Conservation (phyloP, 2,888 invertebrate species). For the Bellardia bayeri region DNA sequence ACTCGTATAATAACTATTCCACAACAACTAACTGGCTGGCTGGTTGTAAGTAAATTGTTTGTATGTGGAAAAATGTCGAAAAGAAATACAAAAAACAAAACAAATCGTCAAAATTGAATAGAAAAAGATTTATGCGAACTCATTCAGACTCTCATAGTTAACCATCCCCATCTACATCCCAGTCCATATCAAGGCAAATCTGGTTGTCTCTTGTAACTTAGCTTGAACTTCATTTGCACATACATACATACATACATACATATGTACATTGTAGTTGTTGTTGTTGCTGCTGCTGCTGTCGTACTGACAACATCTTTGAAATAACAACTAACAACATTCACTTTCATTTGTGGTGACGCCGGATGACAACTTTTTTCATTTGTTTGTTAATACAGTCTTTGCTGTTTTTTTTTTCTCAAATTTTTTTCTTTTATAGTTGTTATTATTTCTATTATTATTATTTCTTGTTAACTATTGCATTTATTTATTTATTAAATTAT, state of each 20-base stretch:
- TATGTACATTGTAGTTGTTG: slow-evolving; percentile 4
- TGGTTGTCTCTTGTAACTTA: slow-evolving; percentile 45
- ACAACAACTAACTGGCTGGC: slow-evolving; percentile 23
- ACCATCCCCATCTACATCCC: slow-evolving; percentile 36
- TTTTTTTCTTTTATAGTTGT: slow-evolving; percentile 15
- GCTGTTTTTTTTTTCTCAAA: slow-evolving; percentile 16
- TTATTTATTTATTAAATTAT: slow-evolving; percentile 28
- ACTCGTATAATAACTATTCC: slow-evolving; percentile 40
- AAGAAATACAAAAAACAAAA: neutral
- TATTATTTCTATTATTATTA: slow-evolving; percentile 12
- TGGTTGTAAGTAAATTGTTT: slow-evolving; percentile 30
- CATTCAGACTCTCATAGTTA: slow-evolving; percentile 39
- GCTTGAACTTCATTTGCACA: slow-evolving; percentile 44
- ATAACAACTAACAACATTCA: slow-evolving; percentile 66
- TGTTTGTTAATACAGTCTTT: slow-evolving; percentile 26
- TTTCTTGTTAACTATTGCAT: slow-evolving; percentile 15
- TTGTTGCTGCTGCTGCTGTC: slow-evolving; percentile 5
- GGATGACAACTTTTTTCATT: slow-evolving; percentile 60
- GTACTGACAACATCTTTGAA: slow-evolving; percentile 46
- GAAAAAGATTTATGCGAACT: slow-evolving; percentile 49
- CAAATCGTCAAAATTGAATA: slow-evolving; percentile 34
- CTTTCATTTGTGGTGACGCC: slow-evolving; percentile 67
- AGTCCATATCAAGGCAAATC: slow-evolving; percentile 53
- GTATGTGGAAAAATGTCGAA: slow-evolving; percentile 42
- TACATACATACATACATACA: neutral